Base-by-base conservation (phyloP, 1,140 invertebrate species). In the Reticulitermes speratus region DNA sequence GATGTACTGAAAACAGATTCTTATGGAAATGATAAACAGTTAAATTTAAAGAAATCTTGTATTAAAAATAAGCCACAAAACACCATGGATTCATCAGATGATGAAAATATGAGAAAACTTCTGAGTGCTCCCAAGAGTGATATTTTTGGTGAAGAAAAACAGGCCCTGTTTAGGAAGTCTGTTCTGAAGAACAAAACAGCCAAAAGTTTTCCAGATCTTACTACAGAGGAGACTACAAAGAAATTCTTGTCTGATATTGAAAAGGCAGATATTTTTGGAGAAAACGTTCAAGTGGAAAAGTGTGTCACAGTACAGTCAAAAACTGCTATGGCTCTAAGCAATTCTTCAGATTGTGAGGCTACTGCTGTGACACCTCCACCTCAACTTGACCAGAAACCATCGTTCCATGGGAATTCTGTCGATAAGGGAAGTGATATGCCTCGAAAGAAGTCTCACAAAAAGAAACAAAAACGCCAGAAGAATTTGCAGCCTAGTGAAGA, bases 381-480 rank as follows among this genome's bases (percentile, higher is more conserved):
- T 69, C 84, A 75, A 12, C 84, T 85, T n/a, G 84, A 85, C 25
- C 65, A 87, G 52, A 85, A 55, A 45, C 23, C 30, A 44, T 45
- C 32, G 14, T 87, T 65, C 48, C 82, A 84, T 86, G 86, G 48
- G 23, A 86, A 86, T 48, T 83, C 75, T 65, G 23, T 86, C 30
- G 86, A 84, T 32, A 86, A 87, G 75, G 85, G 45, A 38, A 81
- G 12, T 65, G 86, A 87, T 32, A 30, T 69, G n/a, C 8, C 87
- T 90, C 45, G 95, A 9, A 96, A 95, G 88, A 96, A 96, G 89
- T 91, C 91, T 2, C 96, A 96, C 88, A 96, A 96, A 89, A 96
- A 96, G 91, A 96, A 96, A 89, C 95, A 96, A 89, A 96, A 96
- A 89, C 94, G 95, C 11, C 93, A 95, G 85, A 96, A 96, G 89